Base-by-base conservation (phyloP, 2,113 vertebrate genomes). In the Microtus montanus region DNA sequence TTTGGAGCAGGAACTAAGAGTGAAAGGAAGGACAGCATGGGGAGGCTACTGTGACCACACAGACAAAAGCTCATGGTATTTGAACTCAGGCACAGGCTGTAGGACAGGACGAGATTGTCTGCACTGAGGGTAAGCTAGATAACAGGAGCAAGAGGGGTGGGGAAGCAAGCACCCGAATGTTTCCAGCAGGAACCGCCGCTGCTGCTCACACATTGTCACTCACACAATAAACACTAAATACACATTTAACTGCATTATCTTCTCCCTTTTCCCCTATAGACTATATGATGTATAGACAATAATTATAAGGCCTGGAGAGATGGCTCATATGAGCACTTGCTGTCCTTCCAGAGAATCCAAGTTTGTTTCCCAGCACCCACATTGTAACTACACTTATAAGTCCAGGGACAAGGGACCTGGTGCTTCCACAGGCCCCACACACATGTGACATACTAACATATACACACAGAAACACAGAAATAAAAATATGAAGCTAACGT, bases 231-330 rank as follows among this genome's bases (percentile, higher is more conserved):
- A 70, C 47, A 75, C 33, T 26, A 49, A 90, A 92, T 58, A 79
- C 22, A 26, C 87, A 73, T 58, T 90, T 87, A 73, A 82, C 9
- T 92, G 74, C 78, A 87, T 14, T 10, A 74, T 41, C 61, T 75
- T 79, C 85, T 93, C 88, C 58, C 28, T 61, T 88, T 66, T 49
- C 61, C 84, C 89, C 63, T 90, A 63, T 17, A 80, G 41, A 87
- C 54, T 71, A 77, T 26, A 71, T n/a, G 90, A 77, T 96, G 58
- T 85, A 58, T 13, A 8, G 86, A 22, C 68, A 68, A 74, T 87
- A 87, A 96, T 71, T 91, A 38, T 68, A 66, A 92, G 63, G 30
- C 5, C 17, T 66, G 17, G 28, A 68, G 82, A 85, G 80, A 84
- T 19, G 58, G 38, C 3, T 64, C 24, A 19, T 30, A 30, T 22